phyloP scores from a whole-genome alignment of 2,797 vertebrate genomes.

The Notoglanidium macrostoma region DNA sequence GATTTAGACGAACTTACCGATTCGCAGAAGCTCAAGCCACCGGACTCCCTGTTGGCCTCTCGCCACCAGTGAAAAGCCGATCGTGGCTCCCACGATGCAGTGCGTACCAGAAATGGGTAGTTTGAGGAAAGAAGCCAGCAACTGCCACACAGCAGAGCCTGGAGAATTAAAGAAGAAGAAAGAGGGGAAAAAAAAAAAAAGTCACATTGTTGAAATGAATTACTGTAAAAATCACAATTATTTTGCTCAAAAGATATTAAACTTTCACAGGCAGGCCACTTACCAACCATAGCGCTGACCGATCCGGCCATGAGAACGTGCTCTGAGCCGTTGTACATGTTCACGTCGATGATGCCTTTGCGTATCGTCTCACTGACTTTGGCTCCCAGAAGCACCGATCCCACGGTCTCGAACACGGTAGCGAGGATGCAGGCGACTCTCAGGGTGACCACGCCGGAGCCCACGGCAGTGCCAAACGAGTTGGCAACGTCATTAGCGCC shows the following conservation, averaged over 20 bases:
- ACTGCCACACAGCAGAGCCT: conserved; percentile 98
- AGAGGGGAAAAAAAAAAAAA: too few relatives aligned
- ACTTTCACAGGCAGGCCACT: conserved; percentile 60
- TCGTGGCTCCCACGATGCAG: conserved; percentile 98
- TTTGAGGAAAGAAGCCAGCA: conserved; percentile 92
- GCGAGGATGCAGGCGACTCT: conserved; percentile 92
- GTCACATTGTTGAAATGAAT: neutral
- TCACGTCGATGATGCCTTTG: conserved; percentile 90
- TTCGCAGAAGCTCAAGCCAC: conserved; percentile 89
- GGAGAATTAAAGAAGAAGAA: neutral
- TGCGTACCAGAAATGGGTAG: conserved; percentile 98
- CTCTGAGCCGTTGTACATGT: conserved; percentile 80
- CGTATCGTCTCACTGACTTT: conserved; percentile 97
- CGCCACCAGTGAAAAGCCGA: conserved; percentile 92
- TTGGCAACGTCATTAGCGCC: conserved; percentile 98
- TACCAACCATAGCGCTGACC: conserved; percentile 94
- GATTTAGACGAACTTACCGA: conserved; percentile 77
- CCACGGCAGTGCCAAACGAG: conserved; percentile 96
- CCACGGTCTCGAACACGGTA: conserved; percentile 91
- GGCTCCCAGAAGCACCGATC: conserved; percentile 92
- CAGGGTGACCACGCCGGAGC: conserved; percentile 94
- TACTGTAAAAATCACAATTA: neutral
- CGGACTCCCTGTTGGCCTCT: conserved; percentile 85
- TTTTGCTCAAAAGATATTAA: neutral
- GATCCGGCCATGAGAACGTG: conserved; percentile 89